phyloP scores from a whole-genome alignment of 1,140 invertebrate genomes.

The Elysia chlorotica region DNA sequence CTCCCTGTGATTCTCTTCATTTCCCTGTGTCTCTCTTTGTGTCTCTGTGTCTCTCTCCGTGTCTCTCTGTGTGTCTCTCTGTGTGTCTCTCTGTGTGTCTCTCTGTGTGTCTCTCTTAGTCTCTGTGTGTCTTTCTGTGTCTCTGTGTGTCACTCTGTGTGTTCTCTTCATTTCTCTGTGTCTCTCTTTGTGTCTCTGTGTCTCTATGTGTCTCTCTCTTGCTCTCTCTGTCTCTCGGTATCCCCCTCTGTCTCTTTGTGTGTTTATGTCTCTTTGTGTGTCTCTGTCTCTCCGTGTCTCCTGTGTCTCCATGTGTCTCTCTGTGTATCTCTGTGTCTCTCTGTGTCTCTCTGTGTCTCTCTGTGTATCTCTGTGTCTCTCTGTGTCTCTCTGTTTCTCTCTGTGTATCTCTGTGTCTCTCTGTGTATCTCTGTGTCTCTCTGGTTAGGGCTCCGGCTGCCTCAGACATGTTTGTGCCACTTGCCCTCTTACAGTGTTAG shows the following conservation, averaged over 20 bases:
- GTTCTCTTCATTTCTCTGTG: not conserved
- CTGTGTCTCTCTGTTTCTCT: not conserved
- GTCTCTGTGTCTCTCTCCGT: constrained; percentile 18
- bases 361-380: not conserved
- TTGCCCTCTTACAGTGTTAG: too few relatives aligned
- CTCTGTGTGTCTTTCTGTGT: constrained; percentile 25
- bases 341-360: not conserved
- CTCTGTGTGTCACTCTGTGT: constrained; percentile 10
- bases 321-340: not conserved
- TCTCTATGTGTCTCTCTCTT: not conserved
- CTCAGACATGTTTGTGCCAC: too few relatives aligned
- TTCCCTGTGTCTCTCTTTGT: constrained; percentile 11
- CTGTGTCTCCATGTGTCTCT: not conserved
- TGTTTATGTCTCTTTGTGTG: not conserved
- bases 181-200: not conserved
- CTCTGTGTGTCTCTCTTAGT: constrained; percentile 19
- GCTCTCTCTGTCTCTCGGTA: not conserved
- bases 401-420: not conserved
- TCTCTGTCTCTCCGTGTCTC: not conserved
- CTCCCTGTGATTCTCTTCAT: not conserved
- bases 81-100: constrained; percentile 18
- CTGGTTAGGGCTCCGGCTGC: too few relatives aligned
- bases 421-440: not conserved
- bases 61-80: constrained; percentile 17
- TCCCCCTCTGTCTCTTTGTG: not conserved